Conservation (phyloP, 2,888 invertebrate genomes). For the Fissipunctia ypsillon region DNA sequence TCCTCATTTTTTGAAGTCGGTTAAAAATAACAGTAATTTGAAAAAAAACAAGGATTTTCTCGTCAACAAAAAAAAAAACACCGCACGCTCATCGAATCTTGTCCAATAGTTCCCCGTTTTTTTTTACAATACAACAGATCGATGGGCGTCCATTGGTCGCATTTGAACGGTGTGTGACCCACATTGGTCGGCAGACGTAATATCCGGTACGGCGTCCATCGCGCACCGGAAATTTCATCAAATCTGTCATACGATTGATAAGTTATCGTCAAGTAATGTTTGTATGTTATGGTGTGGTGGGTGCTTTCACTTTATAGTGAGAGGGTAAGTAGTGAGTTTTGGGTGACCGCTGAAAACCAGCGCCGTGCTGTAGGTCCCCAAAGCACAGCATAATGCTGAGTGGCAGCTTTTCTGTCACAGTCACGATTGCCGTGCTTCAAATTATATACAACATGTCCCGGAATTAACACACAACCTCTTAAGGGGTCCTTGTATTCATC, state of each 20-base stretch:
- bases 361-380: background rate
- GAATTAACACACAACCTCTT: too few species aligned
- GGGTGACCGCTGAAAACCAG: background rate
- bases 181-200: slow-evolving; percentile 70
- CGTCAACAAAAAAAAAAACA: background rate
- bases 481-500: too few species aligned
- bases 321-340: background rate
- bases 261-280: slow-evolving; percentile 68
- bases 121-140: slow-evolving; percentile 59
- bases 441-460: too few species aligned
- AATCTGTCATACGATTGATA: slow-evolving; percentile 76
- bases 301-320: slow-evolving; percentile 38
- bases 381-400: background rate
- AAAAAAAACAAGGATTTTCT: background rate
- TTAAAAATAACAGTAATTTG: background rate
- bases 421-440: background rate
- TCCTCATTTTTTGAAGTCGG: too few species aligned
- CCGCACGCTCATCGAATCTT: background rate
- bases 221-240: slow-evolving; percentile 80
- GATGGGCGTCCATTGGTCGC: slow-evolving; percentile 48
- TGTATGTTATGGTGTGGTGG: slow-evolving; percentile 5
- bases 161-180: slow-evolving; percentile 63
- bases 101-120: background rate
- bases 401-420: background rate
- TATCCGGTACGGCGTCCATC: slow-evolving; percentile 74